These are phyloP conservation scores for Coregonus clupeaformis DNA, from an alignment of 2,113 vertebrate genomes.

Conservation along the genomic window DNA sequence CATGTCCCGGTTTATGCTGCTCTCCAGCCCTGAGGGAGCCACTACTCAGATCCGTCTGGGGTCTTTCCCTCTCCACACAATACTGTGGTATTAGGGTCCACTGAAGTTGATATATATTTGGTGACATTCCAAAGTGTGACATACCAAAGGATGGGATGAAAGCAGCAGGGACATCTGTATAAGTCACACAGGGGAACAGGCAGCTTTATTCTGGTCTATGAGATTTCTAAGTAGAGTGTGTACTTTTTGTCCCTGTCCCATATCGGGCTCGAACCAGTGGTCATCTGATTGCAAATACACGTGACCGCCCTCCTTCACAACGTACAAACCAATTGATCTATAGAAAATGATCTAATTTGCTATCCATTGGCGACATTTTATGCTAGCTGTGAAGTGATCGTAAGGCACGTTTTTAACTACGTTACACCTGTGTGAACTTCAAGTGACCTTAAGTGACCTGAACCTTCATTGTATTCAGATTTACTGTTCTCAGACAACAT, in stretches of 20 bases:
- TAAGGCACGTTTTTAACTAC: too few species aligned
- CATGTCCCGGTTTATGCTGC: conserved; percentile 16
- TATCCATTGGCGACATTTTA: too few species aligned
- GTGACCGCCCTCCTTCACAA: too few species aligned
- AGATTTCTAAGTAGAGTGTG: conserved; percentile 30
- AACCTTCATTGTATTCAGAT: not conserved
- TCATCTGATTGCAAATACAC: too few species aligned
- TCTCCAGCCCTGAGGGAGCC: conserved; percentile 19
- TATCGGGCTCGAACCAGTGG: too few species aligned
- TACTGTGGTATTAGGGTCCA: conserved; percentile 31
- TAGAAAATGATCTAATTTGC: too few species aligned
- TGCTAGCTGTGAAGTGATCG: too few species aligned
- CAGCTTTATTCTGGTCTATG: too few species aligned
- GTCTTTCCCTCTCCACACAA: conserved; percentile 36
- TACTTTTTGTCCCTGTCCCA: conserved; percentile 16
- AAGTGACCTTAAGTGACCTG: too few species aligned
- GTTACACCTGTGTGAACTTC: not conserved
- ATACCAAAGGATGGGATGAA: conserved; percentile 35
- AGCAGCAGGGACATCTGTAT: conserved; percentile 31
- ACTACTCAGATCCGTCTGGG: conserved; percentile 21
- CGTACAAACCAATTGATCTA: too few species aligned
- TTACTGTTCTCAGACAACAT: not conserved
- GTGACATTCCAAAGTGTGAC: conserved; percentile 30
- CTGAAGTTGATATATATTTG: conserved; percentile 32
- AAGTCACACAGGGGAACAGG: conserved; percentile 22